Evolutionary conservation across 2,888 invertebrate species (phyloP).

Genomic region (Acronicta aceris): DNA sequence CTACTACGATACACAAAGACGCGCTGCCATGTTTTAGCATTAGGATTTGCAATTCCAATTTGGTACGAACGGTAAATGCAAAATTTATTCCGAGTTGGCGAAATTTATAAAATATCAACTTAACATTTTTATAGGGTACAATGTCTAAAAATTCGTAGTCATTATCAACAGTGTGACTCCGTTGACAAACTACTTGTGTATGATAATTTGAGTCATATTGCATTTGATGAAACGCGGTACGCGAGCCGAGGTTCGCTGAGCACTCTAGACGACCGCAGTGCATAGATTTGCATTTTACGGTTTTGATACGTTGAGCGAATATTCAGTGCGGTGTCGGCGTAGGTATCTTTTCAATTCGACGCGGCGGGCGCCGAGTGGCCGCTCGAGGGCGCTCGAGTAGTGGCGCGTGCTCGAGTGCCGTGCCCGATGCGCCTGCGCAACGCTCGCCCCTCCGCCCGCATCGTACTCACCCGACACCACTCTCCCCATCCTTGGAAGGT

Average conservation of each 20-base stretch:
- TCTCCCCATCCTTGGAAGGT: conserved; percentile 67
- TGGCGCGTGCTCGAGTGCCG: conserved; percentile 86
- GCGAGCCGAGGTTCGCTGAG: conserved; percentile 71
- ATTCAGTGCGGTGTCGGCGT: conserved; percentile 86
- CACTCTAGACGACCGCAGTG: conserved; percentile 85
- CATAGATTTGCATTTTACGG: conserved; percentile 89
- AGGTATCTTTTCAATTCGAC: conserved; percentile 88
- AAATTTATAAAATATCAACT: conserved; percentile 34
- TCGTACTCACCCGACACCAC: conserved; percentile 43
- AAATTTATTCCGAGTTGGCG: conserved; percentile 32
- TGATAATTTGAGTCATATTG: conserved; percentile 84
- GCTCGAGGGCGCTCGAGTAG: conserved; percentile 82
- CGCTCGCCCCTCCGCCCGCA: conserved; percentile 49
- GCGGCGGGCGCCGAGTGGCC: conserved; percentile 83
- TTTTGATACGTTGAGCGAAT: conserved; percentile 88
- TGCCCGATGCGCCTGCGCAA: conserved; percentile 82
- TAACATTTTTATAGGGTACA: conserved; percentile 25
- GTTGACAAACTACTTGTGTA: conserved; percentile 76
- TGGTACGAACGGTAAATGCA: conserved; percentile 31
- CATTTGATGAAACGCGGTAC: conserved; percentile 83
- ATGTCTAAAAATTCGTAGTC: conserved; percentile 43
- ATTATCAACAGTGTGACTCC: conserved; percentile 71
- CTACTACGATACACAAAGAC: conserved; percentile 55
- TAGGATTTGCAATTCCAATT: conserved; percentile 54
- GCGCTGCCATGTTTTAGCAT: conserved; percentile 42